Percentiles rank a stretch among this genome's conserved stretches.
phyloP scores from a whole-genome alignment of 2,113 vertebrate species.

The Oreotrochilus melanogaster region DNA sequence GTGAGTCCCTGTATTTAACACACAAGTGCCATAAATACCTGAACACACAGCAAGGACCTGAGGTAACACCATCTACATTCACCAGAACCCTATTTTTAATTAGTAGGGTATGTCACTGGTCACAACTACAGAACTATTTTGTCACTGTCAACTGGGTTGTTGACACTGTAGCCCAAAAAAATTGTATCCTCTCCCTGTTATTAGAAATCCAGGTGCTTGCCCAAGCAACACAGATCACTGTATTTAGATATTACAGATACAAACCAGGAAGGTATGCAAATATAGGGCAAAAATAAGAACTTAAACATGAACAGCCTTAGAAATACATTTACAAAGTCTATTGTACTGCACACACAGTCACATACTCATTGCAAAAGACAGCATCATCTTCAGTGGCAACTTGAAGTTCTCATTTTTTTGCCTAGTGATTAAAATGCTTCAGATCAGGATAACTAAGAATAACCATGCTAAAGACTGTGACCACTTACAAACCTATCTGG shows the following conservation, averaged over 20 bases:
- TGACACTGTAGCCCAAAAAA: constrained; percentile 19
- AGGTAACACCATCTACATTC: background rate
- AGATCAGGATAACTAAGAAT: background rate
- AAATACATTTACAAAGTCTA: background rate
- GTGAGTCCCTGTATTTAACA: background rate
- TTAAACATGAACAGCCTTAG: background rate
- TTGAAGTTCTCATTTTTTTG: background rate
- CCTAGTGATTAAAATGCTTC: background rate
- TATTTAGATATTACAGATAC: background rate
- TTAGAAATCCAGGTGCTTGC: background rate
- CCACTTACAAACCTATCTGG: background rate
- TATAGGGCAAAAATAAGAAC: background rate
- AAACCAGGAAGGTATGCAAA: background rate
- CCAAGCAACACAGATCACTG: constrained; percentile 1
- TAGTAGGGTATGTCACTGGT: constrained; percentile 26
- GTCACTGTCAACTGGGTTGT: constrained; percentile 33
- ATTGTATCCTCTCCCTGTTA: constrained; percentile 21
- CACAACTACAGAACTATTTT: background rate
- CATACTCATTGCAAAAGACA: background rate
- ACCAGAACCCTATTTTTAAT: constrained; percentile 33
- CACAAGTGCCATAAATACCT: background rate
- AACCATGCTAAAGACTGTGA: background rate
- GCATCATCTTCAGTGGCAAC: background rate
- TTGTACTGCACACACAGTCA: background rate
- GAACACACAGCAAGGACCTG: background rate